Conservation (phyloP, 2,113 vertebrate genomes). For the Plectropomus leopardus region DNA sequence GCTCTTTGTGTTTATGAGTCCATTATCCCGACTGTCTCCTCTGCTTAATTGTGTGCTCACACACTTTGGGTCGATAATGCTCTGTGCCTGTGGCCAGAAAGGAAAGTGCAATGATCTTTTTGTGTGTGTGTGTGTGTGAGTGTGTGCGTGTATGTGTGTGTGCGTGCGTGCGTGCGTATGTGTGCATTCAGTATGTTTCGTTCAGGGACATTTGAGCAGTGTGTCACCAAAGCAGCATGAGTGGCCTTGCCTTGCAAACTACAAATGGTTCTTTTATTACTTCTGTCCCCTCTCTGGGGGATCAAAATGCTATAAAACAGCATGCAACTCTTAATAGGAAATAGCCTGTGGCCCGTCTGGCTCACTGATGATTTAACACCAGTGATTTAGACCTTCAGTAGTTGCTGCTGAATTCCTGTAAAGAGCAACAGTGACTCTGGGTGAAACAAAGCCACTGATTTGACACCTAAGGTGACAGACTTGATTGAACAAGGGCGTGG, state of each 20-base stretch:
- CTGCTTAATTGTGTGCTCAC: constrained; percentile 79
- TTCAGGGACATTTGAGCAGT: constrained; percentile 72
- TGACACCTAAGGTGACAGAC: constrained; percentile 50
- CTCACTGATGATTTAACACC: constrained; percentile 62
- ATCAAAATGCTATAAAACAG: constrained; percentile 69
- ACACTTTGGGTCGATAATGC: constrained; percentile 78
- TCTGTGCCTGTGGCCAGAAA: constrained; percentile 47
- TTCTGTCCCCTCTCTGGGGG: constrained; percentile 53
- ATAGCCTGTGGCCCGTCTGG: constrained; percentile 55
- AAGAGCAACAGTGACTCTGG: constrained; percentile 55
- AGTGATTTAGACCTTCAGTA: constrained; percentile 43
- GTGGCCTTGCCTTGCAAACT: constrained; percentile 70
- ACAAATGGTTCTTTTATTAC: constrained; percentile 77
- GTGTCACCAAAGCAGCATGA: constrained; percentile 68
- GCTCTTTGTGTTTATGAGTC: constrained; percentile 79
- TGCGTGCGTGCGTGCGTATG: too few relatives aligned
- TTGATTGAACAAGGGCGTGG: constrained; percentile 6
- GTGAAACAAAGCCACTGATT: constrained; percentile 37
- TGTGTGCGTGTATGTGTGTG: constrained; percentile 42
- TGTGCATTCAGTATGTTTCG: constrained; percentile 35
- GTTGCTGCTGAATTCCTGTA: constrained; percentile 33
- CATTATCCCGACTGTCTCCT: constrained; percentile 74
- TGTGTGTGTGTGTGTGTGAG: constrained; percentile 40
- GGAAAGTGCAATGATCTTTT: constrained; percentile 41
- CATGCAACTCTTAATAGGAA: constrained; percentile 65